A percentile compares a stretch with the other conserved stretches of the same genome.
Conservation (phyloP, 2,113 vertebrate genomes). For the Catharus minimus region DNA sequence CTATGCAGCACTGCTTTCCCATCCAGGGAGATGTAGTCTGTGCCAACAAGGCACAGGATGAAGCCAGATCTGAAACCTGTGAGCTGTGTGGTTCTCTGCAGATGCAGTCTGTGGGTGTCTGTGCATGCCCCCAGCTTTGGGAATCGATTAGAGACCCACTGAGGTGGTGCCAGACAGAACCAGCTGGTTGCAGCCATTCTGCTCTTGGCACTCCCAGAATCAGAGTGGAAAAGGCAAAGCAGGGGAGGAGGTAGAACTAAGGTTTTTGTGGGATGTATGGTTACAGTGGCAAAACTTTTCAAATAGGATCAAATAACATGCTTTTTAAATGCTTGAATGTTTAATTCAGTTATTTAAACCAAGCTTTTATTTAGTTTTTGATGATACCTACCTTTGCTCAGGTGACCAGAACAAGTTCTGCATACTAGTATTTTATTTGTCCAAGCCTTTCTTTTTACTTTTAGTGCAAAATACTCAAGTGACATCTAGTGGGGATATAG, state of each 20-base stretch:
- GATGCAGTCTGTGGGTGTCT: not conserved
- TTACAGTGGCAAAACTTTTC: not conserved
- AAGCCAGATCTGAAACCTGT: not conserved
- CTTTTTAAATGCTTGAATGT: not conserved
- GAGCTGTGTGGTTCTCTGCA: not conserved
- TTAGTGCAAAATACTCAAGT: not conserved
- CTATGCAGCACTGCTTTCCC: not conserved
- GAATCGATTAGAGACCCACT: not conserved
- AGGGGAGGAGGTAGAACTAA: not conserved
- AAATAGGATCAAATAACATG: not conserved
- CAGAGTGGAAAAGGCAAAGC: not conserved
- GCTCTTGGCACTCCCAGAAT: not conserved
- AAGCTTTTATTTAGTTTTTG: not conserved
- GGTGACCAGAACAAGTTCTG: not conserved
- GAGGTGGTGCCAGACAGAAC: not conserved
- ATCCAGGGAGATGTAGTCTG: not conserved
- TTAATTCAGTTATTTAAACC: not conserved
- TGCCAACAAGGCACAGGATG: not conserved
- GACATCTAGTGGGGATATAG: conserved; percentile 34
- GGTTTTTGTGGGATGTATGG: not conserved
- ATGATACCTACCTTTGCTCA: not conserved
- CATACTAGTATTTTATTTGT: no score
- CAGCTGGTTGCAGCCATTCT: not conserved
- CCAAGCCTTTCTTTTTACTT: not conserved
- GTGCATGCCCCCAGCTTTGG: not conserved